These are phyloP conservation scores for Euzetes globulus DNA, from an alignment of 2,888 invertebrate species.

Conservation along the genomic window DNA sequence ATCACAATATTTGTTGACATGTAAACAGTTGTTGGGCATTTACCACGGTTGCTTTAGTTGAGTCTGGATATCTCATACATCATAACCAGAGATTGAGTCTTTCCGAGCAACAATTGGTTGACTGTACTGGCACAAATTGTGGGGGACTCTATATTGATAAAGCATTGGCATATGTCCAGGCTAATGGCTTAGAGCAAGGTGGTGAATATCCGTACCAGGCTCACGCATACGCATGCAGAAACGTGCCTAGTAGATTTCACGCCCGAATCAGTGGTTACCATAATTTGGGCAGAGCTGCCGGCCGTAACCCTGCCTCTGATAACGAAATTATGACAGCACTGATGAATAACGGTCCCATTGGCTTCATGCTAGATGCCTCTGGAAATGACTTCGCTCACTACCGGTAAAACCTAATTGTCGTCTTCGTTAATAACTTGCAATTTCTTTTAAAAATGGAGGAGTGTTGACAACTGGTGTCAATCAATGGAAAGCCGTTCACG, in stretches of 20 bases:
- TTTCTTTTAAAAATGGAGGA: not conserved
- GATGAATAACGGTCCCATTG: not conserved
- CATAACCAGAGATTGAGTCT: not conserved
- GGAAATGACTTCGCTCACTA: not conserved
- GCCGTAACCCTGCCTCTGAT: not conserved
- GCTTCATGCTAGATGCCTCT: not conserved
- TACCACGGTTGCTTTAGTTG: not conserved
- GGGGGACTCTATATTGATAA: not conserved
- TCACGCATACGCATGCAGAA: not conserved
- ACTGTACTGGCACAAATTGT: conserved; percentile 37
- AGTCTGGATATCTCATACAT: conserved; percentile 9
- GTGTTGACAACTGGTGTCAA: not conserved
- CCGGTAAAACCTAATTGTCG: no score
- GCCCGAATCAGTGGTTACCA: not conserved
- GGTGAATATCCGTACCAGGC: not conserved
- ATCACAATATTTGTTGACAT: not conserved
- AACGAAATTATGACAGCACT: not conserved
- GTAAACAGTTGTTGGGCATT: not conserved
- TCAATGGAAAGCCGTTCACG: not conserved
- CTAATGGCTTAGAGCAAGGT: not conserved
- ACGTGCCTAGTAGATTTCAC: not conserved
- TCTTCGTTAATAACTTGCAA: no score
- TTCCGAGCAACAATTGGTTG: conserved; percentile 22
- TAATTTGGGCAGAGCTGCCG: not conserved
- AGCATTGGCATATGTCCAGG: conserved; percentile 49